Percentiles rank a stretch among this genome's conserved stretches.
These are phyloP conservation scores for Melanaphis sacchari DNA, from an alignment of 1,140 invertebrate genomes.

Conservation along the genomic window DNA sequence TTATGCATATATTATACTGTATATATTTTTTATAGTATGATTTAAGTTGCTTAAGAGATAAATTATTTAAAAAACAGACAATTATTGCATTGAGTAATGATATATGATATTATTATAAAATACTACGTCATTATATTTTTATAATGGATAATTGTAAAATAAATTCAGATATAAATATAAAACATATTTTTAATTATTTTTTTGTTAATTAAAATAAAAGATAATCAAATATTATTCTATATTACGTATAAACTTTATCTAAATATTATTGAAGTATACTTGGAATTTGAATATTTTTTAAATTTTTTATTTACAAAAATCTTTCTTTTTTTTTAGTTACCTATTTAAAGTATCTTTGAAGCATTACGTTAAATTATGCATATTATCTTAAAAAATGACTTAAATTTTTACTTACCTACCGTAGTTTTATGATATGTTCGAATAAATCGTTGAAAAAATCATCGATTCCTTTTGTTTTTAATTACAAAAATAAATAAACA, in stretches of 20 bases:
- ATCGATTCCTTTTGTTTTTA: no score
- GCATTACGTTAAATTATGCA: no score
- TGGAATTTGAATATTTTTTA: background rate
- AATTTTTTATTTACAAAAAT: background rate
- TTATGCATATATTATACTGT: no score
- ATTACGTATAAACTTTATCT: background rate
- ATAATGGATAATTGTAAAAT: background rate
- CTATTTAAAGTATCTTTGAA: background rate
- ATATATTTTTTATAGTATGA: background rate
- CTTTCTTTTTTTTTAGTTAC: background rate
- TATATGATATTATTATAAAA: no score
- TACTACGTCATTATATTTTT: background rate
- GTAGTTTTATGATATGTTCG: background rate
- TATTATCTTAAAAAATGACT: background rate
- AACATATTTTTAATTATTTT: no score
- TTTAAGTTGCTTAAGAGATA: background rate
- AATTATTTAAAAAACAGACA: background rate
- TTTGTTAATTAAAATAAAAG: no score
- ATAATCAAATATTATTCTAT: no score
- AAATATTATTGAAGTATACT: background rate
- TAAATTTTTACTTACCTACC: background rate
- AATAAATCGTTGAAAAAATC: background rate
- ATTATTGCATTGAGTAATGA: background rate
- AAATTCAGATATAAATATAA: background rate
- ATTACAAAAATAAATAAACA: no score